Evolutionary conservation across 2,797 vertebrate genomes (phyloP), one percentile per base, ranked within the genome.

Genomic region (Bufotes viridis): DNA sequence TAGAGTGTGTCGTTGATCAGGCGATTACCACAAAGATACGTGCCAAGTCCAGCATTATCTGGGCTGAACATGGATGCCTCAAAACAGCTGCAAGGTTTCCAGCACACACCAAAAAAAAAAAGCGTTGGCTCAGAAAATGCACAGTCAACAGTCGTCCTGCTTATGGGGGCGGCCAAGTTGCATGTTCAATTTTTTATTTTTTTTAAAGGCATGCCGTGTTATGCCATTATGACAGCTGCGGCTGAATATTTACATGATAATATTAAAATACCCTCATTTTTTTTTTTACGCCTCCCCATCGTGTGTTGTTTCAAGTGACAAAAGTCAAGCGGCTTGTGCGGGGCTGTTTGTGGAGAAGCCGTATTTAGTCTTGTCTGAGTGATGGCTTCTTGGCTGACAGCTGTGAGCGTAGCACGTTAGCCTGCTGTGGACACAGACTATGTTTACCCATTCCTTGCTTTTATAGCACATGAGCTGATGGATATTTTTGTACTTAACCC

Each of bases 401-500:
- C 88, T 86, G 84, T 60, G 34, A 51, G 88, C n/a, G 5, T 67
- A 58, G 76, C 83, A 81, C 58, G 81, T 81, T 74, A 17, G 67
- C 57, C 69, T 61, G 74, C 78, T 82, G 78, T 88, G 58, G 83
- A 82, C 84, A 82, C 83, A 86, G 87, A 72, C 84, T 89, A 51
- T 88, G 83, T 89, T 89, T 89, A 82, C 79, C 81, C 84, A 82
- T 86, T 86, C 84, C 81, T 67, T 60, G 67, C 83, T 85, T 81
- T 88, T 88, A 75, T 70, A 84, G 76, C 87, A 85, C 82, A 63
- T 63, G 87, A 70, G 78, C 69, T 10, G 18, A 72, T 57, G 69
- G 84, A 76, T 89, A 89, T 82, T 89, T 89, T 86, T 82, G 83
- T 84, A 72, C 34, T 84, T 85, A 88, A 88, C 87, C 34, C 87